phyloP scores from a whole-genome alignment of 35 echinoderm and acorn worm genomes.

The Ophiothrix spiculata region DNA sequence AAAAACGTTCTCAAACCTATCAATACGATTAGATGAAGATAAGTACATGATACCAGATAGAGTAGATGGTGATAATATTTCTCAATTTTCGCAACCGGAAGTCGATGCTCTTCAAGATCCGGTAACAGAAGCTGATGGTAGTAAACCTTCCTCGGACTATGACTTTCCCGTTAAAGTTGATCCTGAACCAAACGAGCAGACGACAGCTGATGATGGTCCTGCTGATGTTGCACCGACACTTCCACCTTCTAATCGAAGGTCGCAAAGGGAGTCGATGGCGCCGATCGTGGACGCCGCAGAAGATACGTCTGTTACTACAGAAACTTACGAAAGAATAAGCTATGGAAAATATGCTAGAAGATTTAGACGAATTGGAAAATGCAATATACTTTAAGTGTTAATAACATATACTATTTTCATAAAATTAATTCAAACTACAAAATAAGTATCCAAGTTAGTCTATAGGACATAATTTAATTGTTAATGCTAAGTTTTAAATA shows the following conservation, averaged over 20 bases:
- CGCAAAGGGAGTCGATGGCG: neutral
- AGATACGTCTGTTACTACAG: neutral
- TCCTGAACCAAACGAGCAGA: neutral
- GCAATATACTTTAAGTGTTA: neutral
- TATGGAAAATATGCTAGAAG: neutral
- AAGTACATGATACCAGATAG: neutral
- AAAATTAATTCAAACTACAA: too few species aligned
- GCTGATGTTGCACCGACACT: neutral
- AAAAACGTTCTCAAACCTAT: neutral
- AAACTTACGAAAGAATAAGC: neutral
- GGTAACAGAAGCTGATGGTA: neutral
- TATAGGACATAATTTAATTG: too few species aligned
- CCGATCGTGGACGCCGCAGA: too few species aligned
- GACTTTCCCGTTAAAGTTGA: neutral
- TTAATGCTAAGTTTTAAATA: too few species aligned
- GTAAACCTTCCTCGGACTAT: neutral
- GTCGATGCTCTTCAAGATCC: neutral
- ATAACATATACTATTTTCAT: too few species aligned
- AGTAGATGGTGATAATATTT: neutral
- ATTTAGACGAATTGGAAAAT: neutral
- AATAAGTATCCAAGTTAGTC: too few species aligned
- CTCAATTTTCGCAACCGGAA: neutral
- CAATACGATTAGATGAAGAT: neutral
- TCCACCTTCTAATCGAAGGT: neutral
- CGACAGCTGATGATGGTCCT: neutral